A percentile compares a stretch with the other conserved stretches of the same genome.
phyloP scores from a whole-genome alignment of 64 coral and sea anemone genomes.

The Stichodactyla helianthus region DNA sequence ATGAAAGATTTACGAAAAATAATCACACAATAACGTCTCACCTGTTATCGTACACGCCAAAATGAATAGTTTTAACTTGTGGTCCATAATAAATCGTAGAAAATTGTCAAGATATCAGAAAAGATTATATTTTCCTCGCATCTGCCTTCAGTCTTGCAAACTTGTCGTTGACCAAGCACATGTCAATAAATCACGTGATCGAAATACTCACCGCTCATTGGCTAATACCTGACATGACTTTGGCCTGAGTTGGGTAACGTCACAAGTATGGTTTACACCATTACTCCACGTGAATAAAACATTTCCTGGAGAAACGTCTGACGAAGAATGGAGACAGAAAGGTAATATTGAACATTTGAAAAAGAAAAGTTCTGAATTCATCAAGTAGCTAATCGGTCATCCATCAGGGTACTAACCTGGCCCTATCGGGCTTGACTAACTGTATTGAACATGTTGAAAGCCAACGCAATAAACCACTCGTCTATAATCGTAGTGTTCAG shows the following conservation, averaged over 20 bases:
- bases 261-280: background rate
- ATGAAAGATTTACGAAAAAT: background rate
- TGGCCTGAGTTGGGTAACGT: background rate
- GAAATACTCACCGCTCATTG: background rate
- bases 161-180: background rate
- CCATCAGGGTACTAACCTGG: no score
- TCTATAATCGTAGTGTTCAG: no score
- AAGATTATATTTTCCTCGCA: background rate
- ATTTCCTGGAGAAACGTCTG: no score
- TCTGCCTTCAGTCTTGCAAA: background rate
- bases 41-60: background rate
- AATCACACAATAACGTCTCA: background rate
- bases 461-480: no score
- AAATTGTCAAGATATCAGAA: background rate
- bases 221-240: background rate
- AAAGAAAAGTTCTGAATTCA: no score
- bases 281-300: no score
- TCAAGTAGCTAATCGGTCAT: no score
- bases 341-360: no score
- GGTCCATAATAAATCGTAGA: background rate
- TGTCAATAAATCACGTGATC: background rate
- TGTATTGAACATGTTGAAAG: no score
- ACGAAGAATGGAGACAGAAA: no score
- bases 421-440: no score
- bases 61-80: slow-evolving; percentile 2